Evolutionary conservation across 2,113 vertebrate species (phyloP).

Genomic region (Salvelinus sp.): DNA sequence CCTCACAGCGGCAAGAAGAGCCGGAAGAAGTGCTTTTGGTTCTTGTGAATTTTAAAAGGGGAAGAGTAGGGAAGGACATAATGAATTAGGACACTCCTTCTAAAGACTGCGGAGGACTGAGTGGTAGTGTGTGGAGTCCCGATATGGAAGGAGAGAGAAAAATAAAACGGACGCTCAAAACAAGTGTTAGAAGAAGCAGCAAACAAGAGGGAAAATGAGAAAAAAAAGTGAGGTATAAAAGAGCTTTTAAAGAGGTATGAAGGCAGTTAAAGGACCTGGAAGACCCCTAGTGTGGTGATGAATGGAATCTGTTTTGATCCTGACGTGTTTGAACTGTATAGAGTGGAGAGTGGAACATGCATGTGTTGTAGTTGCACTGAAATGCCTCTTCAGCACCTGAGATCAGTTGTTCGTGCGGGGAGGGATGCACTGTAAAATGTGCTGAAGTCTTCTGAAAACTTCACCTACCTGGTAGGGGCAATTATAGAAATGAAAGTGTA

Average conservation of each 20-base stretch:
- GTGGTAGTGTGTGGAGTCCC: too few relatives aligned
- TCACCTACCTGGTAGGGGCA: neutral
- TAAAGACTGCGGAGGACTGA: too few relatives aligned
- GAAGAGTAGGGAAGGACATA: neutral
- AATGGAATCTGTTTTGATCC: neutral
- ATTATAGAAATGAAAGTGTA: neutral
- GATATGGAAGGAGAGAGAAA: neutral
- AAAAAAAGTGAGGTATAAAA: too few relatives aligned
- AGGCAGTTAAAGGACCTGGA: neutral
- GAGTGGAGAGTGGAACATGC: neutral
- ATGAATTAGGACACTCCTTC: neutral
- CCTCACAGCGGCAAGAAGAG: slow-evolving; percentile 69
- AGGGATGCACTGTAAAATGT: neutral
- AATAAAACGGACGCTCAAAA: neutral
- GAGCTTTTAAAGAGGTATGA: neutral
- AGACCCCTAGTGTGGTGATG: neutral
- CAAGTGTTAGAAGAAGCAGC: neutral
- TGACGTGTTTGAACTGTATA: neutral
- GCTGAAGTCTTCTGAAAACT: neutral
- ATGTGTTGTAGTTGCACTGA: neutral
- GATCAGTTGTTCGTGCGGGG: neutral
- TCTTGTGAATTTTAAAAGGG: slow-evolving; percentile 70
- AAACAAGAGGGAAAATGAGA: neutral
- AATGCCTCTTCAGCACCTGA: neutral
- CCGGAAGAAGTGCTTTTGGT: slow-evolving; percentile 79